Conservation (phyloP, 1,140 invertebrate genomes). For the Drosophila mayri region DNA sequence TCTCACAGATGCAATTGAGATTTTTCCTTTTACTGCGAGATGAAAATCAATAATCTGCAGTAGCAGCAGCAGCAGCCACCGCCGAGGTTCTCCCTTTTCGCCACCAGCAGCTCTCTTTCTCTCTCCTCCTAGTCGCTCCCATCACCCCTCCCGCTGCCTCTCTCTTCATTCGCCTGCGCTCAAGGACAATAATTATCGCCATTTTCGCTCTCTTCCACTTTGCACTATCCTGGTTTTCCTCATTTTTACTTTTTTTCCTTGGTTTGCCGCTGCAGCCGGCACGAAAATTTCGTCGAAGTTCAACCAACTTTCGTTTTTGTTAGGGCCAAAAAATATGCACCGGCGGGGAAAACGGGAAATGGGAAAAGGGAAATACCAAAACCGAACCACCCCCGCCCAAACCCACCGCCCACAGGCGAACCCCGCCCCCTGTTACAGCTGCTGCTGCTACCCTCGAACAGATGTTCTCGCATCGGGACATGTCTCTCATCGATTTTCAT, state of each 20-base stretch:
- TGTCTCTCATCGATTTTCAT: conserved; percentile 55
- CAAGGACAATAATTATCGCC: conserved; percentile 73
- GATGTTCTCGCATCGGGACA: conserved; percentile 52
- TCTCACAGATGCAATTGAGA: conserved; percentile 34
- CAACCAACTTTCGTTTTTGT: conserved; percentile 82
- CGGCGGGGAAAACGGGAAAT: conserved; percentile 33
- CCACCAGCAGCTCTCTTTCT: conserved; percentile 33
- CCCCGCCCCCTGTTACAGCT: conserved; percentile 39
- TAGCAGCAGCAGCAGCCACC: conserved; percentile 43
- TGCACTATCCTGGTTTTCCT: conserved; percentile 55
- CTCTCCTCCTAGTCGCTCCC: conserved; percentile 3
- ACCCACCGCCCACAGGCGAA: conserved; percentile 29
- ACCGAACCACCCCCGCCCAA: conserved; percentile 25
- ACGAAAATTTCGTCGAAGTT: conserved; percentile 63
- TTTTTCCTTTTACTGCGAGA: conserved; percentile 43
- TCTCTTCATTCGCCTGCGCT: conserved; percentile 23
- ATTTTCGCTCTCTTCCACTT: conserved; percentile 43
- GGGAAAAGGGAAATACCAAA: conserved; percentile 34
- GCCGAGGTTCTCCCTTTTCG: conserved; percentile 27
- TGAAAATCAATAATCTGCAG: conserved; percentile 78
- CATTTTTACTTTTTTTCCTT: conserved; percentile 23
- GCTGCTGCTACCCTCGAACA: conserved; percentile 52
- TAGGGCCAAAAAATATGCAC: conserved; percentile 69
- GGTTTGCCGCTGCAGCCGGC: conserved; percentile 13
- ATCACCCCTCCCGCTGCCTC: neutral